phyloP scores from a whole-genome alignment of 2,888 invertebrate species.

The Willowsia nigromaculata region DNA sequence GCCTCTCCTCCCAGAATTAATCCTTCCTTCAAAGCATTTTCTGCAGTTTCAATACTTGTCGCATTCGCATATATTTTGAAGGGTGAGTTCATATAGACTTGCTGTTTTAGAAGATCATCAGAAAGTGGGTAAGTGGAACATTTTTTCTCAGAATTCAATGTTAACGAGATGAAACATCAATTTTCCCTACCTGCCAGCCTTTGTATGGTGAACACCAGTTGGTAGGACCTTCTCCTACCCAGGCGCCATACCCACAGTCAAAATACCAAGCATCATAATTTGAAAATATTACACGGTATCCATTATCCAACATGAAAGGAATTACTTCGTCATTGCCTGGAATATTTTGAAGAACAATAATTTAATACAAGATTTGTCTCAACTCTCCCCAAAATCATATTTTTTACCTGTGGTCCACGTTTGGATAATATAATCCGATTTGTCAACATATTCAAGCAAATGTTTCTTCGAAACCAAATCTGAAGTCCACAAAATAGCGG shows the following conservation, averaged over 20 bases:
- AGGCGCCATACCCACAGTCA: constrained; percentile 91
- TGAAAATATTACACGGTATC: constrained; percentile 89
- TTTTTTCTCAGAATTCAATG: background rate
- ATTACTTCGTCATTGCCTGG: constrained; percentile 82
- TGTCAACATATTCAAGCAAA: constrained; percentile 85
- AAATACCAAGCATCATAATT: constrained; percentile 93
- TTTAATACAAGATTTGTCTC: background rate
- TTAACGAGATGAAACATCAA: background rate
- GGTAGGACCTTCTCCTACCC: constrained; percentile 87
- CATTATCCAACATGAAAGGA: constrained; percentile 85
- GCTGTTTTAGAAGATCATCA: constrained; percentile 78
- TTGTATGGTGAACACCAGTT: constrained; percentile 96
- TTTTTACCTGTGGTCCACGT: constrained; percentile 82
- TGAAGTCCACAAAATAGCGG: constrained; percentile 90
- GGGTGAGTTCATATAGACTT: constrained; percentile 88
- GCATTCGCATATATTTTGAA: constrained; percentile 81
- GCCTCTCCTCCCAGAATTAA: constrained; percentile 87
- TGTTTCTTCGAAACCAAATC: constrained; percentile 85
- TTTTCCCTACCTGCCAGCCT: constrained; percentile 86
- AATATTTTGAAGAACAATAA: background rate
- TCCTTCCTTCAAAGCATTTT: constrained; percentile 66
- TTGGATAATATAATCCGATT: constrained; percentile 89
- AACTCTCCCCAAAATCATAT: background rate
- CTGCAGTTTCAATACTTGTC: constrained; percentile 59
- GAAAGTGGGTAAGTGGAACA: no score